Evolutionary conservation across 2,888 invertebrate species (phyloP).

Genomic region (Apamea monoglypha): DNA sequence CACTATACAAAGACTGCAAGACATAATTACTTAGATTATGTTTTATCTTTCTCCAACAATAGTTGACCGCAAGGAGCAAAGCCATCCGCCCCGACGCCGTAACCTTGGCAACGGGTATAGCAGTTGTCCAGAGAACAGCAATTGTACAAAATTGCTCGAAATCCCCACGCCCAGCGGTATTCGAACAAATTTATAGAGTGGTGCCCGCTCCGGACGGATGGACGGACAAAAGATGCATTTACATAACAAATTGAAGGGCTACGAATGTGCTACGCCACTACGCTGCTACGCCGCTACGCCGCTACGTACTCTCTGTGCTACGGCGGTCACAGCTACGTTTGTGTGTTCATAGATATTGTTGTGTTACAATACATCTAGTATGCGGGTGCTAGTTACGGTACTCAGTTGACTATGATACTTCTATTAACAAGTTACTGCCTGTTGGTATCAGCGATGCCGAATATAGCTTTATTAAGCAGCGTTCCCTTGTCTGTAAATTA

Average conservation of each 20-base stretch:
- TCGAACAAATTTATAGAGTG: constrained; percentile 82
- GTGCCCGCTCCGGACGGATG: constrained; percentile 72
- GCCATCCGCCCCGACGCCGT: constrained; percentile 33
- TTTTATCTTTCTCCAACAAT: constrained; percentile 24
- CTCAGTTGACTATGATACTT: neutral
- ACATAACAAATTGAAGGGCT: constrained; percentile 90
- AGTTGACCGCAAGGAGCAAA: constrained; percentile 24
- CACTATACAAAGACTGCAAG: neutral
- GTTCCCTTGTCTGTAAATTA: neutral
- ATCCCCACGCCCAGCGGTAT: constrained; percentile 73
- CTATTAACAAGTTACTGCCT: neutral
- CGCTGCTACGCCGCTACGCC: constrained; percentile 50
- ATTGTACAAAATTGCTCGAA: constrained; percentile 76
- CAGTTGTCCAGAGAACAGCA: constrained; percentile 62
- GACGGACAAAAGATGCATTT: constrained; percentile 88
- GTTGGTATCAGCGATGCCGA: neutral
- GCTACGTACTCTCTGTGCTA: constrained; percentile 52
- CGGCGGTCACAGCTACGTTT: constrained; percentile 35
- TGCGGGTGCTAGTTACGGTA: neutral
- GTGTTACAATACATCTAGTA: constrained; percentile 1
- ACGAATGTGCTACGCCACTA: constrained; percentile 70
- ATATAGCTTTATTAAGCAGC: neutral
- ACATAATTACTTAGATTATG: constrained; percentile 5
- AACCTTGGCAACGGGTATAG: constrained; percentile 55
- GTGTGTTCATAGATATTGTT: constrained; percentile 38